Base-by-base conservation (phyloP, 2,888 invertebrate genomes). In the Drosophila nigricruria region DNA sequence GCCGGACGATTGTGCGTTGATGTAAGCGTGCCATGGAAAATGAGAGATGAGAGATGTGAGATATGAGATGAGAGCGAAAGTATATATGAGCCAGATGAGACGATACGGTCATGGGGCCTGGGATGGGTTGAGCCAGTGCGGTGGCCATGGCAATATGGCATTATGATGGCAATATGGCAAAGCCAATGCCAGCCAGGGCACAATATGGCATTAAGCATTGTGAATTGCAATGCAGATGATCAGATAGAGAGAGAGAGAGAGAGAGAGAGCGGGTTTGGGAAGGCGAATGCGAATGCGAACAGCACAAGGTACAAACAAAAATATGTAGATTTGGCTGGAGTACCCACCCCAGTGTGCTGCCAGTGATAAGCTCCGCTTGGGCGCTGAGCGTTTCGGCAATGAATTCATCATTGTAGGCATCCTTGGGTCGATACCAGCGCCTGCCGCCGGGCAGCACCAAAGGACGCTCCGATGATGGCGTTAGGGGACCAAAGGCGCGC, bases 331-430 rank as follows among this genome's bases (percentile, higher is more conserved):
- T 8, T 25, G 16, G 25, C 8, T 3, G 45, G 20, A 27, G 27
- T 89, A 90, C 94, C 93, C 95, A 98, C 98, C 97, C 97, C 91
- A 97, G 94, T 68, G 96, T 95, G 82, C 96, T 96, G 77, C 97
- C 97, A 62, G 96, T 95, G 70, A 98, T 96, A 45, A 97, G 95
- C 93, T 98, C 97, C 1, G 97, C 96, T 92, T 97, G 98, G 8
- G 96, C 95, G 67, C 96, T 95, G 76, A 98, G 94, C 1, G 97
- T 96, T 90, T 97, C 96, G 20, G 96, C 96, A 66, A 98, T 97
- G 93, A 96, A 96, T 88, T 97, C 96, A 81, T 98, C 97, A 75
- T 97, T 96, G 94, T 97, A 98, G 47, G 97, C 96, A 89, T 97
- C 97, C 89, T 97, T 96, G 4, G 98, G 97, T 54, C 96, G 95